These are phyloP conservation scores for Florisuga fusca DNA, from an alignment of 2,797 vertebrate genomes.

Conservation along the genomic window DNA sequence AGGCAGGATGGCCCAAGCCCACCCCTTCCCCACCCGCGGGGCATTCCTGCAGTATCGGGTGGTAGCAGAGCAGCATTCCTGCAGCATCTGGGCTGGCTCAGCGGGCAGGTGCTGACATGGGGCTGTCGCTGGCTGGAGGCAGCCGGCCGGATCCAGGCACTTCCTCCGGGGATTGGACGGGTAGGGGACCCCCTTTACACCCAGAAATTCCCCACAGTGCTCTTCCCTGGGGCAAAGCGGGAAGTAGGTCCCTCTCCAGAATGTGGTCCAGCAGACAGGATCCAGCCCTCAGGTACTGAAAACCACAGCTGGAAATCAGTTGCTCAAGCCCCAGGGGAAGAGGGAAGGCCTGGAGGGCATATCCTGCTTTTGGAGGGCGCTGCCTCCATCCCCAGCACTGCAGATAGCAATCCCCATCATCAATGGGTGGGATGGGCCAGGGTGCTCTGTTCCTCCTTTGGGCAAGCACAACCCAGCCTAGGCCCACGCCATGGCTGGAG, in stretches of 20 bases:
- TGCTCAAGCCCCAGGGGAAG: not conserved
- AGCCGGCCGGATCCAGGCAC: not conserved
- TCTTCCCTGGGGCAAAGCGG: fast-evolving
- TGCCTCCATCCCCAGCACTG: not conserved
- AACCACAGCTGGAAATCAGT: not conserved
- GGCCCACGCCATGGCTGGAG: fast-evolving
- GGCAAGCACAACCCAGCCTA: fast-evolving
- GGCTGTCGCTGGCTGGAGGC: not conserved
- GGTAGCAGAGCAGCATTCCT: slow-evolving; percentile 58
- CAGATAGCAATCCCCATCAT: fast-evolving
- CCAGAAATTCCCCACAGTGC: fast-evolving
- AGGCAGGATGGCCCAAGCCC: not conserved
- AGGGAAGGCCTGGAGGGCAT: not conserved
- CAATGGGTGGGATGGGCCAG: fast-evolving
- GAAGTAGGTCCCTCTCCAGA: not conserved
- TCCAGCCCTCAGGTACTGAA: not conserved
- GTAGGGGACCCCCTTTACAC: not conserved
- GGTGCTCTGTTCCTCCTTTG: not conserved
- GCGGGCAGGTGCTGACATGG: slow-evolving; percentile 47
- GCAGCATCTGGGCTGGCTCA: slow-evolving; percentile 60
- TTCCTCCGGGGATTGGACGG: not conserved
- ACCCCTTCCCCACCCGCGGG: slow-evolving; percentile 23
- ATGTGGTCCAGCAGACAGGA: not conserved
- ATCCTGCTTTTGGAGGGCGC: not conserved
- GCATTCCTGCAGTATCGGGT: slow-evolving; percentile 62